Conservation (phyloP, 2,113 vertebrate species). For the Cephalopterus ornatus region DNA sequence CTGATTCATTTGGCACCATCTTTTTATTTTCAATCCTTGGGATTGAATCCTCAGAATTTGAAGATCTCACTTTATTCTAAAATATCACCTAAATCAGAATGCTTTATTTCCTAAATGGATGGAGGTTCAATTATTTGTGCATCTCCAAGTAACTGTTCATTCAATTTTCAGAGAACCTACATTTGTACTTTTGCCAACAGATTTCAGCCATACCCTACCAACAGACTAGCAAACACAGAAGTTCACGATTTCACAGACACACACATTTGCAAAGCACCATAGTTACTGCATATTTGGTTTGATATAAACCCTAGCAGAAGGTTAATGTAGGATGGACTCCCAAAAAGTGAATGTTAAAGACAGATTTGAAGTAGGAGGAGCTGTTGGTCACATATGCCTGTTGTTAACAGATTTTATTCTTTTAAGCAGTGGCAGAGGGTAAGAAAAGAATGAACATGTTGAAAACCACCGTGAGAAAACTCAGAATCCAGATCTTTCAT, state of each 20-base stretch:
- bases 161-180: background rate
- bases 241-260: background rate
- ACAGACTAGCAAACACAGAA: background rate
- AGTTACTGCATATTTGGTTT: background rate
- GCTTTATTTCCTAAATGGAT: background rate
- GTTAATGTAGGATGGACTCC: constrained; percentile 56
- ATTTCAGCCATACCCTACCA: constrained; percentile 27
- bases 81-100: background rate
- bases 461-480: background rate
- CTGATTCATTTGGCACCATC: background rate
- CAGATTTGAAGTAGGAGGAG: constrained; percentile 66
- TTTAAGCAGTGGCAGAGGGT: constrained; percentile 22
- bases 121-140: background rate
- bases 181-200: constrained; percentile 17
- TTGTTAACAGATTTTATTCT: constrained; percentile 54
- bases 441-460: background rate
- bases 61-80: background rate
- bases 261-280: background rate
- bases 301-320: constrained; percentile 51
- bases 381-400: constrained; percentile 54
- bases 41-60: background rate
- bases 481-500: background rate
- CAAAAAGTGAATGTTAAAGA: constrained; percentile 34
- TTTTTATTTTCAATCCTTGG: background rate
- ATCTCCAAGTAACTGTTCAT: background rate